Conservation (phyloP, 2,113 vertebrate genomes). For the Echinops telfairi region DNA sequence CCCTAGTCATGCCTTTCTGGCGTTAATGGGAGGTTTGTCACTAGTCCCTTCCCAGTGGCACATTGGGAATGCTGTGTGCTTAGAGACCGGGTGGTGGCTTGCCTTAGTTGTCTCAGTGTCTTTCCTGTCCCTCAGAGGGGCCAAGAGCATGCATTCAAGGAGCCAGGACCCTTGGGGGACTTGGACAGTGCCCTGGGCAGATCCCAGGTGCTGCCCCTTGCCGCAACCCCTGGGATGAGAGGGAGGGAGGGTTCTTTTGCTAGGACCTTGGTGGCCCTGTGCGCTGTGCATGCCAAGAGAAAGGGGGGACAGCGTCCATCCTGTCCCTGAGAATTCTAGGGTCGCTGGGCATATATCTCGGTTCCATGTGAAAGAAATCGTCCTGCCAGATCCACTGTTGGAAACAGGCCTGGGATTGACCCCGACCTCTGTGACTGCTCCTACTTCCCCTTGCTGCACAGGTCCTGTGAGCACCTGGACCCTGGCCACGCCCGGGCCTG, state of each 20-base stretch:
- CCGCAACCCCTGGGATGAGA: background rate
- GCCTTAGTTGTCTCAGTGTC: background rate
- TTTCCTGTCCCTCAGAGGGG: background rate
- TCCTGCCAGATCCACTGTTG: background rate
- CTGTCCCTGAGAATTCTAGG: background rate
- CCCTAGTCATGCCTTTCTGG: background rate
- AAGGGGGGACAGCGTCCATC: background rate
- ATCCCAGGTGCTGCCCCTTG: background rate
- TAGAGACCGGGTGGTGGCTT: background rate
- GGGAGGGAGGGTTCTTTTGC: background rate
- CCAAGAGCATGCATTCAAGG: background rate
- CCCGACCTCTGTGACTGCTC: slow-evolving; percentile 16
- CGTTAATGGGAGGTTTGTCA: background rate
- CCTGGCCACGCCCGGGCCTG: background rate
- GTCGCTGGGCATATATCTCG: background rate
- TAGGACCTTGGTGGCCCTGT: background rate
- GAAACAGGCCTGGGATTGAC: background rate
- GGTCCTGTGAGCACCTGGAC: background rate
- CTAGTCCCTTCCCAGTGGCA: background rate
- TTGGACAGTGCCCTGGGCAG: background rate
- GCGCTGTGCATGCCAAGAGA: background rate
- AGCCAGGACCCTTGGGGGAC: background rate
- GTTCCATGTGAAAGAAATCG: background rate
- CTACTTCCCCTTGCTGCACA: slow-evolving; percentile 13
- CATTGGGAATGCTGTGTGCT: background rate